phyloP scores from a whole-genome alignment of 2,113 vertebrate genomes.

The Tachysurus fulvidraco region DNA sequence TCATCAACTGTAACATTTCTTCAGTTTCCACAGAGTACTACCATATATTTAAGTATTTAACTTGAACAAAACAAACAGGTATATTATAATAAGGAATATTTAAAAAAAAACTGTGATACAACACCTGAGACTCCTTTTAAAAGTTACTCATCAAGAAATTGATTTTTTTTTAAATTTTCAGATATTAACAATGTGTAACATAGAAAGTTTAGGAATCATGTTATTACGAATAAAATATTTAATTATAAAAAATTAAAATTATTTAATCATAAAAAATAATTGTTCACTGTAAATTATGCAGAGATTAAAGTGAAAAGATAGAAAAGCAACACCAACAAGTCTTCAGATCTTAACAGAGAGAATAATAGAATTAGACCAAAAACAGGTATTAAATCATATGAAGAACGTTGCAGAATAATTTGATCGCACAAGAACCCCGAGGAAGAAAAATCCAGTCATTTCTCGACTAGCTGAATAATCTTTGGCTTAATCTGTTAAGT shows the following conservation, averaged over 20 bases:
- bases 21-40: too few relatives aligned
- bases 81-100: neutral
- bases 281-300: neutral
- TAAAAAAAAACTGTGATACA: neutral
- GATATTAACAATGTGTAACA: neutral
- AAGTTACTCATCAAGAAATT: neutral
- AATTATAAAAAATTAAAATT: too few relatives aligned
- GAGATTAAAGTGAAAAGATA: neutral
- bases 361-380: neutral
- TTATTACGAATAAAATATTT: too few relatives aligned
- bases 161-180: neutral
- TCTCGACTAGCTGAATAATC: neutral
- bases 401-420: neutral
- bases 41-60: neutral
- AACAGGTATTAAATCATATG: neutral
- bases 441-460: neutral
- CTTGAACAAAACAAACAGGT: too few relatives aligned
- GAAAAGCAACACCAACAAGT: neutral
- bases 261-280: too few relatives aligned
- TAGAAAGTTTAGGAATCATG: neutral
- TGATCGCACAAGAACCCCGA: neutral
- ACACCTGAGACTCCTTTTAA: neutral
- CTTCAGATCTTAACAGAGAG: neutral
- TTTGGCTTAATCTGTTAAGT: neutral
- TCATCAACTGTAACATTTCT: neutral